A percentile compares a stretch with the other conserved stretches of the same genome.
Evolutionary conservation across 2,797 vertebrate genomes (phyloP).

Genomic region (Pelochelys cantorii): DNA sequence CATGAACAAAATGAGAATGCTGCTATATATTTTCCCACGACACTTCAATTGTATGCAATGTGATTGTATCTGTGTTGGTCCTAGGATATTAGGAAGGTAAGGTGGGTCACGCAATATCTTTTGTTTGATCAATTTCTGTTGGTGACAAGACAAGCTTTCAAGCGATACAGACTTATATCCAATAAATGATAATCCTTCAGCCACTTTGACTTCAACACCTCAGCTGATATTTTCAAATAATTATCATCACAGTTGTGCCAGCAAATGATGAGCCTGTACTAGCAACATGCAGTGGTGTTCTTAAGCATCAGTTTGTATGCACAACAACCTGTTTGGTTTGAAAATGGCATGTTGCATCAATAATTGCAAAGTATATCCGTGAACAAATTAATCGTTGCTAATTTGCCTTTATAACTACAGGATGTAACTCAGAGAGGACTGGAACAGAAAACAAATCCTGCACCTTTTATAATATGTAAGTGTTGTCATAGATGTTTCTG

Average conservation of each 20-base stretch:
- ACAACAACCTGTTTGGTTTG: not conserved
- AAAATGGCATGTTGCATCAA: not conserved
- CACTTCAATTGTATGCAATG: not conserved
- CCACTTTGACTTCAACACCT: not conserved
- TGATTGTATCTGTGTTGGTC: not conserved
- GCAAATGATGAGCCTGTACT: fast-evolving
- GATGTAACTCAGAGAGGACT: not conserved
- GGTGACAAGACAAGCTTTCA: not conserved
- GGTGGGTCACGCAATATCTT: not conserved
- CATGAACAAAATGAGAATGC: not conserved
- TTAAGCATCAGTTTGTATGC: not conserved
- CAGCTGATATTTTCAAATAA: not conserved
- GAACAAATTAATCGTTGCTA: not conserved
- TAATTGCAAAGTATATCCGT: fast-evolving
- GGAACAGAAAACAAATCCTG: not conserved
- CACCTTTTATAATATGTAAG: not conserved
- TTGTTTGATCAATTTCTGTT: not conserved
- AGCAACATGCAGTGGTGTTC: not conserved
- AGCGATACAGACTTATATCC: not conserved
- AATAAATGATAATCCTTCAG: not conserved
- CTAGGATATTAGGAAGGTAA: not conserved
- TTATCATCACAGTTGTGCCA: not conserved
- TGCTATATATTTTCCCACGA: not conserved
- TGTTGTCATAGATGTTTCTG: not conserved
- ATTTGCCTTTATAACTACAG: not conserved